These are phyloP conservation scores for Pristionchus exspectatus DNA, from an alignment of 2,888 invertebrate species.

Conservation along the genomic window DNA sequence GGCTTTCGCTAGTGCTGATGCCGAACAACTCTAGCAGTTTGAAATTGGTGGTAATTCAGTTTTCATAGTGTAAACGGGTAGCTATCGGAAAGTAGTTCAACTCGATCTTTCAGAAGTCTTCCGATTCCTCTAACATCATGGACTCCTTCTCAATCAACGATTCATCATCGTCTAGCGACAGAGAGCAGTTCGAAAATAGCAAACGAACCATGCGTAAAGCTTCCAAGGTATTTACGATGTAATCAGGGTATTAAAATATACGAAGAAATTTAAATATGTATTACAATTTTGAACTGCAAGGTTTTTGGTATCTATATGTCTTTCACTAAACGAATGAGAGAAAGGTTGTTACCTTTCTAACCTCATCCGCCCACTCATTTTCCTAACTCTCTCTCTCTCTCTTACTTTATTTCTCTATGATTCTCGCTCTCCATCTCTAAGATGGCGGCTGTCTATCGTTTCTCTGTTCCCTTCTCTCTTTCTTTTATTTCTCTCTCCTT, in stretches of 20 bases:
- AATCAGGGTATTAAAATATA: not conserved
- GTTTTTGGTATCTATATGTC: not conserved
- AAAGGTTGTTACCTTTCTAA: not conserved
- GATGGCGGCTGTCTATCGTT: not conserved
- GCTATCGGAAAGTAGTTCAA: not conserved
- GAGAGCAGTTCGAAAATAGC: conserved; percentile 8
- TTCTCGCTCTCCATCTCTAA: not conserved
- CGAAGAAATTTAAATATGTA: not conserved
- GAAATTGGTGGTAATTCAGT: too few species aligned
- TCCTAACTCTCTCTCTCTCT: not conserved
- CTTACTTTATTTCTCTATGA: not conserved
- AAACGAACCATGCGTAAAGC: not conserved
- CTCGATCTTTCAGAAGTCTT: not conserved
- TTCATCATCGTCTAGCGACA: conserved; percentile 14
- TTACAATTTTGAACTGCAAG: not conserved
- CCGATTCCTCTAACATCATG: not conserved
- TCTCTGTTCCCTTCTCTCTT: not conserved
- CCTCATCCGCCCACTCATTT: conserved; percentile 38
- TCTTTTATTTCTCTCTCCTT: not conserved
- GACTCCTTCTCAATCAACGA: conserved; percentile 3
- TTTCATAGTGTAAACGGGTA: too few species aligned
- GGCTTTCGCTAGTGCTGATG: too few species aligned
- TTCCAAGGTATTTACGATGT: not conserved
- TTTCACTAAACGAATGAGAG: not conserved
- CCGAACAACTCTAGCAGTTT: too few species aligned